Percentiles rank a stretch among this genome's conserved stretches.
Conservation (phyloP, 1,140 invertebrate genomes). For the Trachelipus rathkii region DNA sequence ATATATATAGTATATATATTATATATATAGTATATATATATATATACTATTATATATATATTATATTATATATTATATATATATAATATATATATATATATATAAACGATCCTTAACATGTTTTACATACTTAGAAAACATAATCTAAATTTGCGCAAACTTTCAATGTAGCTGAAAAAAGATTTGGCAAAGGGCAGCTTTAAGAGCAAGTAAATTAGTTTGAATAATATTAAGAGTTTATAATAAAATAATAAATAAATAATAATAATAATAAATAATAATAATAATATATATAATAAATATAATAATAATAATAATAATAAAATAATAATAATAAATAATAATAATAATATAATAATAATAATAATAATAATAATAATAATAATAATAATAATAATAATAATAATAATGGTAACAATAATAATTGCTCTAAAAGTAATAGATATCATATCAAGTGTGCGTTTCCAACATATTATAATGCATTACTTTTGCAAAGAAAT, state of each 20-base stretch:
- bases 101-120: too few species aligned
- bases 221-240: background rate
- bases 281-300: background rate
- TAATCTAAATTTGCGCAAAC: background rate
- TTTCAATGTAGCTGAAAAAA: background rate
- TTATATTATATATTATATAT: slow-evolving; percentile 1
- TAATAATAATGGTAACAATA: background rate
- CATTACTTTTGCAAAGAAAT: too few species aligned
- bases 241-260: slow-evolving; percentile 10
- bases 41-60: slow-evolving; percentile 12
- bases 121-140: background rate
- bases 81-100: too few species aligned
- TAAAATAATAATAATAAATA: background rate
- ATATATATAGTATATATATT: slow-evolving; percentile 4
- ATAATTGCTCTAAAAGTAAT: background rate
- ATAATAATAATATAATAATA: background rate
- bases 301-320: background rate
- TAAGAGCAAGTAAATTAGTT: background rate
- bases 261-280: slow-evolving; percentile 10
- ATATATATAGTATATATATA: slow-evolving; percentile 12
- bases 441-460: too few species aligned
- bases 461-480: too few species aligned
- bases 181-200: too few species aligned
- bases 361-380: background rate
- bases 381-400: background rate